Base-by-base conservation (phyloP, 2,113 vertebrate species). In the Thomomys bottae region DNA sequence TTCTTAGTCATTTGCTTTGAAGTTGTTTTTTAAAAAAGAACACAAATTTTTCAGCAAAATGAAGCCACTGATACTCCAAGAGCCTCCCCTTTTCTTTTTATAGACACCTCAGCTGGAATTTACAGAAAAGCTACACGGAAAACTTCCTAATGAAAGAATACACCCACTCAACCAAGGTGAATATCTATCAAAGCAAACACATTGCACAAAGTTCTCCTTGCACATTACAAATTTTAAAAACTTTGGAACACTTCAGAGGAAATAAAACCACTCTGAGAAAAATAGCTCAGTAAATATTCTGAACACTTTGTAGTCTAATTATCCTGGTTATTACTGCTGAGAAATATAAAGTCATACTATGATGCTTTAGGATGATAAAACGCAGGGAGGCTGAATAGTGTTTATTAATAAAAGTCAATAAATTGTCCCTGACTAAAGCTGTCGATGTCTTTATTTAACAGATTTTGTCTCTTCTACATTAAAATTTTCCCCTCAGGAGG, bases 351-450 rank as follows among this genome's bases (percentile, higher is more conserved):
- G 75, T 71, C 79, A 71, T 54, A 32, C 40, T 2, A 2, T 85
- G 84, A 68, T 96, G 95, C 92, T 96, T 97, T 92, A 95, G 90
- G 96, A 95, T 96, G 96, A 89, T 96, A 95, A 94, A 87, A 95
- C 91, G 95, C 87, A 73, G 89, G 95, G 94, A 93, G 40, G 68
- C 71, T 80, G 79, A 92, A 94, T 4, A 92, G 89, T 93, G 86
- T 96, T 97, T 96, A 97, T 93, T 97, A 95, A 93, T 96, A 97
- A 97, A 97, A 80, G 92, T 87, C 95, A 89, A 57, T 94, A 96
- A 97, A 92, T 94, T 87, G 84, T 91, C 79, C 82, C 82, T 8
- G 18, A 72, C 42, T 89, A 95, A 97, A 97, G 91, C 89, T 94
- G 91, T 87, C 85, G 91, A 95, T 96, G 93, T 36, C 84, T 87